Base-by-base conservation (phyloP, 2,113 vertebrate genomes). In the Gambusia affinis region DNA sequence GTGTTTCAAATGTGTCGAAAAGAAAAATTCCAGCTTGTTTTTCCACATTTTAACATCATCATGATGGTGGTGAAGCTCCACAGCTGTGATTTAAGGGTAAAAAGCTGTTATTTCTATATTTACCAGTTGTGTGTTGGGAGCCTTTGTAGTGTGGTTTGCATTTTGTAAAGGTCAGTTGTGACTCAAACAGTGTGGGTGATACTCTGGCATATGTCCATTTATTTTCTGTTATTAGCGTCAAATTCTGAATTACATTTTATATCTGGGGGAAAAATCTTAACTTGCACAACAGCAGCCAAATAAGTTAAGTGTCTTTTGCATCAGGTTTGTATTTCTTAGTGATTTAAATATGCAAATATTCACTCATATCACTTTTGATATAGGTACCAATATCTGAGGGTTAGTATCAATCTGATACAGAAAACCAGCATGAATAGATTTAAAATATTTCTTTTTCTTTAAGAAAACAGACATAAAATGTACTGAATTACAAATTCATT, bases 41-140 rank as follows among this genome's bases (percentile, higher is more conserved):
- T 61, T 83, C 39, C 44, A 47, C 54, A 67, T 29, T 79, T 35
- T 78, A 22, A 12, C 1, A 17, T 24, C 33, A 51, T 28, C 12
- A 31, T 47, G 60, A 72, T 63, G 8, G 22, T 63, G 42, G 29
- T 44, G 42, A 72, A 10, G 4, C 4, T 12, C n/a, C 6, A 12
- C 28, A 44, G 69, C 51, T 29, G 31, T 70, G 28, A 37, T 19
- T 30, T 24, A 28, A 63, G 24, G 64, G 17, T 24, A 57, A 2
- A 19, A 24, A 24, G 24, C 3, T 31, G 29, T 60, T n/a, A 15
- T 35, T 61, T 37, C 30, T 69, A n/a, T 33, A 33, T n/a, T 30
- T 47, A 12, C 29, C 15, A 30, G 29, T 51, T 68, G 11, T 22
- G 27, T 30, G 39, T 12, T 47, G 8, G 66, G 11, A 47, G 39